Evolutionary conservation across 2,888 invertebrate species (phyloP), one percentile per base, ranked within the genome.

Genomic region (Gastrophysa polygoni): DNA sequence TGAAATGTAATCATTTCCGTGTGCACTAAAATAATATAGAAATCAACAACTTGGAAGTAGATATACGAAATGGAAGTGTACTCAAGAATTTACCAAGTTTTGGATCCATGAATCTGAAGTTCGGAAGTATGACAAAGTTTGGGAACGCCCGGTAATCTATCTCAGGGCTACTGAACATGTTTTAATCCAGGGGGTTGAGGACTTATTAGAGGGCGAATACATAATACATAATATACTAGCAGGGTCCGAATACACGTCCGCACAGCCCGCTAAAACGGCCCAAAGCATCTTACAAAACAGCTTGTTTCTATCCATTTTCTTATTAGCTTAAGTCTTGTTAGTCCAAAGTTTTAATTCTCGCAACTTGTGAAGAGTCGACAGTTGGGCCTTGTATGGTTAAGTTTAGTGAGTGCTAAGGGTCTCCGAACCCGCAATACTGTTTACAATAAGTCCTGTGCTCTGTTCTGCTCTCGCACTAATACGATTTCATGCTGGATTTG

Each of bases 401-500:
- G 77, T 79, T 79, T 80, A 78, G 77, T 75, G 78, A 78, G 77
- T 78, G 79, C 74, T 75, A 79, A 80, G 78, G 80, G 80, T 78
- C 78, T 78, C 76, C 79, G 79, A 80, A 80, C 80, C 81, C 81
- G 77, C 80, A 80, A 81, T 80, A 79, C 80, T 81, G 81, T 81
- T 81, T 80, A 80, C 81, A 80, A 79, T 81, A 79, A 80, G 80
- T 77, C 79, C 77, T 74, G 71, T 73, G 72, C 72, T 73, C 77
- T 75, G 77, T 75, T 78, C 78, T 74, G 79, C 81, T 79, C 76
- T 78, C 77, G 78, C 78, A 79, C 83, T 86, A 86, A 87, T 85
- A 84, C 85, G 86, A 87, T 87, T 87, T 87, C 85, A 86, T 84
- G 86, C 84, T 83, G 85, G 86, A 87, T 87, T 87, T 85, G 83